Percentiles rank a stretch among this genome's conserved stretches.
Evolutionary conservation across 1,140 invertebrate genomes (phyloP).

Genomic region (Triops cancriformis): DNA sequence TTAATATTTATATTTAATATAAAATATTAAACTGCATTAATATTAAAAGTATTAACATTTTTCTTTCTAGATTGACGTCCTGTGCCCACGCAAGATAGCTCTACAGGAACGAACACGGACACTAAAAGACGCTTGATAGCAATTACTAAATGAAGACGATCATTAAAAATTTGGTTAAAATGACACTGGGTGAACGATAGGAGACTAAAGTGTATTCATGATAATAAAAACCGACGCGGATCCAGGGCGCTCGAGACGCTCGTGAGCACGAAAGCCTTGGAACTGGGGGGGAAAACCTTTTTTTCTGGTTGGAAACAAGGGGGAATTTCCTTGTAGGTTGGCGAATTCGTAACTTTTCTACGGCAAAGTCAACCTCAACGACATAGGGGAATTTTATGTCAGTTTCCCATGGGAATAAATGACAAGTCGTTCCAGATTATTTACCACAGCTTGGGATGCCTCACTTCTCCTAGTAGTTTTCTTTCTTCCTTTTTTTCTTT

Average conservation of each 20-base stretch:
- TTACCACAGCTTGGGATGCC: neutral
- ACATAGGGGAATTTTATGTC: neutral
- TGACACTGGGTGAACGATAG: neutral
- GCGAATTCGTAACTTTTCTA: neutral
- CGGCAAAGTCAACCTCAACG: neutral
- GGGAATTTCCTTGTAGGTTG: neutral
- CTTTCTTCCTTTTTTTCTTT: neutral
- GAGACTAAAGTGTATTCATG: neutral
- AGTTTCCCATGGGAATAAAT: slow-evolving; percentile 6
- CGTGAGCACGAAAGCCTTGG: slow-evolving; percentile 4
- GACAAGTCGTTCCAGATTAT: neutral
- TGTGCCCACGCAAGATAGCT: too few relatives aligned
- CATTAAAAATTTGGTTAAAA: too few relatives aligned
- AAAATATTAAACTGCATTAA: too few relatives aligned
- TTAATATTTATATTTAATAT: too few relatives aligned
- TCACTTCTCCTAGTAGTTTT: neutral
- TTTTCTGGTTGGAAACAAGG: neutral
- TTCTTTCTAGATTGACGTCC: too few relatives aligned
- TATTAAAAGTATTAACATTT: too few relatives aligned
- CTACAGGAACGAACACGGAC: too few relatives aligned
- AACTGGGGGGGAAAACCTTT: neutral
- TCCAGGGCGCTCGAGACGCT: neutral
- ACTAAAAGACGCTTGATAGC: too few relatives aligned
- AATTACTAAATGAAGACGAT: too few relatives aligned
- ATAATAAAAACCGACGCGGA: neutral